phyloP scores from a whole-genome alignment of 2,888 invertebrate species.

The Drosophila vallismaia region DNA sequence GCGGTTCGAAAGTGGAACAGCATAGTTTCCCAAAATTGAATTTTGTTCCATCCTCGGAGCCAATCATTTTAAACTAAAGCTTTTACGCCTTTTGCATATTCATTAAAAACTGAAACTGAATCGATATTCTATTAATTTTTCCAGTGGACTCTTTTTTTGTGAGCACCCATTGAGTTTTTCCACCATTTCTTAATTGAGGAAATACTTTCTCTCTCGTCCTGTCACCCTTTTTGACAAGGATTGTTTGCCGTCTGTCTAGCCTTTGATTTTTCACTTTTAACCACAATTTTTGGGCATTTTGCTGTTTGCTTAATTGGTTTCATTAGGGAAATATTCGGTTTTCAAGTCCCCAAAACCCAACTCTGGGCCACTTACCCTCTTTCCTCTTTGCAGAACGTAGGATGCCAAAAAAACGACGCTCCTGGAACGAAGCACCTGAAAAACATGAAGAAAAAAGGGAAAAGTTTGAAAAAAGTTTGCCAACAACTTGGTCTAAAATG shows the following conservation, averaged over 20 bases:
- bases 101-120: no score
- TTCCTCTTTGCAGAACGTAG: constrained; percentile 64
- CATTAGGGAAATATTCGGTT: constrained; percentile 55
- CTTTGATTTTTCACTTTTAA: constrained; percentile 70
- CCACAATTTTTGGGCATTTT: constrained; percentile 55
- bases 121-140: no score
- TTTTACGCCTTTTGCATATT: no score
- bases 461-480: constrained; percentile 36
- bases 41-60: neutral
- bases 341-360: neutral
- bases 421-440: constrained; percentile 45
- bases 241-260: constrained; percentile 74
- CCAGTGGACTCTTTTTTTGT: no score
- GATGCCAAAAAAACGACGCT: constrained; percentile 71
- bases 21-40: neutral
- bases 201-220: constrained; percentile 14
- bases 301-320: constrained; percentile 70
- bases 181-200: constrained; percentile 61
- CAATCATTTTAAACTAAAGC: no score
- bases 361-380: constrained; percentile 54
- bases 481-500: constrained; percentile 16
- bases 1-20: constrained; percentile 50
- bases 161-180: neutral
- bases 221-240: constrained; percentile 6
- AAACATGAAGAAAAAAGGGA: constrained; percentile 1